phyloP scores from a whole-genome alignment of 2,797 vertebrate species.

The Cetoscarus ocellatus region DNA sequence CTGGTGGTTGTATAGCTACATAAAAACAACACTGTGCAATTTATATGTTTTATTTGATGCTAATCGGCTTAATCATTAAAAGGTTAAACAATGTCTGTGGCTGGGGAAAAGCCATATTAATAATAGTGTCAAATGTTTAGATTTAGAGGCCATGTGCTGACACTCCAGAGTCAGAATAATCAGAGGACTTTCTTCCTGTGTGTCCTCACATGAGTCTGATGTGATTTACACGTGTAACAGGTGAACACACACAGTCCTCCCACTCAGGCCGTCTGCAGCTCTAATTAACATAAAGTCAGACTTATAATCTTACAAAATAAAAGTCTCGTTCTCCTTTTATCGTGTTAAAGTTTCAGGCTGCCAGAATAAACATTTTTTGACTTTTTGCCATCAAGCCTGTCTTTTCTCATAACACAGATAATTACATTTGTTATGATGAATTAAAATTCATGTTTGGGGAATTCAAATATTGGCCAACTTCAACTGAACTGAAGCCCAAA shows the following conservation, averaged over 20 bases:
- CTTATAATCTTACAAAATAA: slow-evolving; percentile 17
- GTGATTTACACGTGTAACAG: slow-evolving; percentile 67
- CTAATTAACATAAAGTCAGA: slow-evolving; percentile 43
- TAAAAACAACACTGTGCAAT: slow-evolving; percentile 1
- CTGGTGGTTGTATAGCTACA: not conserved
- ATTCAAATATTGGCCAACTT: slow-evolving; percentile 33
- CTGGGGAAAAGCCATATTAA: not conserved
- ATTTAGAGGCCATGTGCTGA: slow-evolving; percentile 39
- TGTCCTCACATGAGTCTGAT: slow-evolving; percentile 39
- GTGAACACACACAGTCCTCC: slow-evolving; percentile 33
- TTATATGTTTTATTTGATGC: slow-evolving; percentile 19
- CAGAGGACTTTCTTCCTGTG: slow-evolving; percentile 39
- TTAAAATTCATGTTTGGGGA: slow-evolving; percentile 54
- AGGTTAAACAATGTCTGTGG: not conserved
- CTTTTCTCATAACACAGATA: slow-evolving; percentile 37
- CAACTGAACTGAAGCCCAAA: slow-evolving; percentile 10
- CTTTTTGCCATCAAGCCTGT: slow-evolving; percentile 50
- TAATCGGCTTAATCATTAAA: slow-evolving; percentile 5
- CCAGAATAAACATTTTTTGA: slow-evolving; percentile 53
- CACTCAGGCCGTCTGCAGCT: slow-evolving; percentile 7
- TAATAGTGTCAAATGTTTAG: slow-evolving; percentile 25
- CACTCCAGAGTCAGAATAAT: slow-evolving; percentile 36
- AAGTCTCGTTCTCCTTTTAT: slow-evolving; percentile 45
- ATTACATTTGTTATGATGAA: slow-evolving; percentile 22
- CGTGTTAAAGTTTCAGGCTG: slow-evolving; percentile 34